Evolutionary conservation across 2,797 vertebrate genomes (phyloP).

Genomic region (Aulostomus chinensis): DNA sequence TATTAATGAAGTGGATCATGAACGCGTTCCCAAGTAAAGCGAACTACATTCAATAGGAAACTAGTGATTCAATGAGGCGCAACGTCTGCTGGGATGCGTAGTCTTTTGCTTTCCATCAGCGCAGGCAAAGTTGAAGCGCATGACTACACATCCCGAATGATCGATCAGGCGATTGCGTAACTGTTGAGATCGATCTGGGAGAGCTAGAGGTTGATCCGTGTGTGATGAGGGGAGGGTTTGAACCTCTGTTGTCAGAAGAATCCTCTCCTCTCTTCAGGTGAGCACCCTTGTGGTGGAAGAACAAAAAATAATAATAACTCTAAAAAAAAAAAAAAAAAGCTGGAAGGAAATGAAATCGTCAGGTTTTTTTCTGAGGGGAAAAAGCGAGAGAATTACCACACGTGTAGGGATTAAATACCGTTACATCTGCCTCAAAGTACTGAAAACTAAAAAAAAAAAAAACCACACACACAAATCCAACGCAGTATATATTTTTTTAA

Average conservation of each 20-base stretch:
- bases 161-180: conserved; percentile 69
- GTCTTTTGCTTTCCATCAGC: conserved; percentile 41
- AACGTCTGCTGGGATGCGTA: conserved; percentile 68
- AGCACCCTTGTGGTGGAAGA: too few species aligned
- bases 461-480: too few species aligned
- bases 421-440: too few species aligned
- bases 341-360: too few species aligned
- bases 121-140: conserved; percentile 50
- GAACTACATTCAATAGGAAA: conserved; percentile 69
- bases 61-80: conserved; percentile 60
- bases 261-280: too few species aligned
- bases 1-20: conserved; percentile 73
- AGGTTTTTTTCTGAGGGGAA: too few species aligned
- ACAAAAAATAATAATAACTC: neutral
- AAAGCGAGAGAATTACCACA: too few species aligned
- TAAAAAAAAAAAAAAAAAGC: neutral
- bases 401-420: too few species aligned
- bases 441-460: too few species aligned
- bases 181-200: conserved; percentile 50
- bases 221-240: conserved; percentile 24
- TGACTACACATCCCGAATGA: conserved; percentile 68
- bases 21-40: conserved; percentile 60
- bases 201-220: conserved; percentile 21
- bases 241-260: too few species aligned
- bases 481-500: too few species aligned